Evolutionary conservation across 2,797 vertebrate genomes (phyloP).

Genomic region (Dendrocincla tyrannina): DNA sequence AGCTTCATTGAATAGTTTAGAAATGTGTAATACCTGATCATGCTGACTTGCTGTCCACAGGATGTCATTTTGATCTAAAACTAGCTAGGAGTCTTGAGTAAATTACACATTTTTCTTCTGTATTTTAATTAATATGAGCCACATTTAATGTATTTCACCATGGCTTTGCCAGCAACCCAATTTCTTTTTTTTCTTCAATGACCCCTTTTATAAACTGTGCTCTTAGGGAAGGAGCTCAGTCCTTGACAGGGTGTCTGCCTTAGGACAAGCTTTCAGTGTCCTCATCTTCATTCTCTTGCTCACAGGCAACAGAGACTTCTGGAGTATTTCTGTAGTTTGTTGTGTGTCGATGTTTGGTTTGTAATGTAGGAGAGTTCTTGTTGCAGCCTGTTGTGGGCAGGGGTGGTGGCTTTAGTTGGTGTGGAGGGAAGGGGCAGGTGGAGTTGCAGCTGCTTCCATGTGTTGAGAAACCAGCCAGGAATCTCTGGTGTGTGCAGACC

Average conservation of each 20-base stretch:
- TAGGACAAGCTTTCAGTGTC: not conserved
- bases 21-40: not conserved
- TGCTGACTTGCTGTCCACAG: not conserved
- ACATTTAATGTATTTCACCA: not conserved
- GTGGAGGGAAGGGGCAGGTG: not conserved
- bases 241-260: not conserved
- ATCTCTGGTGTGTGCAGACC: not conserved
- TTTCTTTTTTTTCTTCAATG: not conserved
- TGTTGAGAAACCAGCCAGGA: not conserved
- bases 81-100: not conserved
- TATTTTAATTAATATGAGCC: not conserved
- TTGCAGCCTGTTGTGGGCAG: not conserved
- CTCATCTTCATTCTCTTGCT: not conserved
- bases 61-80: constrained; percentile 1
- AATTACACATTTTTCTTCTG: not conserved
- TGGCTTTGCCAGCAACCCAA: not conserved
- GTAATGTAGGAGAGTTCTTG: not conserved
- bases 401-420: not conserved
- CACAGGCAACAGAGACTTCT: not conserved
- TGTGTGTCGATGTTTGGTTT: not conserved
- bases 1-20: not conserved
- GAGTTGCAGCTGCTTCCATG: not conserved
- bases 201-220: not conserved
- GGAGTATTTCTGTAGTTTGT: not conserved
- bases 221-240: not conserved